These are phyloP conservation scores for Apamea crenata DNA, from an alignment of 2,888 invertebrate genomes.

Conservation along the genomic window DNA sequence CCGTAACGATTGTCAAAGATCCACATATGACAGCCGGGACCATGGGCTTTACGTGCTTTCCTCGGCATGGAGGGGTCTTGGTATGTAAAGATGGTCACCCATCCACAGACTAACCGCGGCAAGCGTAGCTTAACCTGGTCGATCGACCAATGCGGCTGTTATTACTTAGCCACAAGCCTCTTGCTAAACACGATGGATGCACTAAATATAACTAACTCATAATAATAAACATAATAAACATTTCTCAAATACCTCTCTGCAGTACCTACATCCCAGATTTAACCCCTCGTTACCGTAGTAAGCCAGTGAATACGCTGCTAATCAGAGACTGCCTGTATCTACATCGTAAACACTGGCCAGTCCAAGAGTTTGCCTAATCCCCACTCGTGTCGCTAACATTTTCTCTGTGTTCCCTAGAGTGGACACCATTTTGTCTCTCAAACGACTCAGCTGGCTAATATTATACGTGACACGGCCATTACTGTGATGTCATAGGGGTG, in stretches of 20 bases:
- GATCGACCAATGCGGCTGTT: too few relatives aligned
- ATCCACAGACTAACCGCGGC: too few relatives aligned
- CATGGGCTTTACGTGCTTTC: too few relatives aligned
- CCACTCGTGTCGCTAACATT: conserved; percentile 57
- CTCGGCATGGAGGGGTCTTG: too few relatives aligned
- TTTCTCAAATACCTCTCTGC: conserved; percentile 30
- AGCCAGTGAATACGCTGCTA: conserved; percentile 44
- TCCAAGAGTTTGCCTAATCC: conserved; percentile 55
- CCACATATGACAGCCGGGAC: too few relatives aligned
- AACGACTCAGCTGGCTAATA: conserved; percentile 42
- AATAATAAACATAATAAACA: background rate
- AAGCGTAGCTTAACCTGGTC: too few relatives aligned
- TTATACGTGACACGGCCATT: conserved; percentile 49
- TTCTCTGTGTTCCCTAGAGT: conserved; percentile 53
- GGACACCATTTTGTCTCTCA: conserved; percentile 47
- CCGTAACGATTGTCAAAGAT: too few relatives aligned
- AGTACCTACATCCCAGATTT: conserved; percentile 11
- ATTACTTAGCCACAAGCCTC: too few relatives aligned
- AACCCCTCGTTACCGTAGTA: conserved; percentile 32
- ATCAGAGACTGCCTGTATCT: conserved; percentile 39
- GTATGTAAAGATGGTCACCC: too few relatives aligned
- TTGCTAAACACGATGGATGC: background rate
- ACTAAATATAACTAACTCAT: background rate
- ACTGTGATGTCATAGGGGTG: conserved; percentile 40
- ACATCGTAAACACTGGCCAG: conserved; percentile 51